Evolutionary conservation across 2,797 vertebrate genomes (phyloP).

Genomic region (Novumbra hubbsi): DNA sequence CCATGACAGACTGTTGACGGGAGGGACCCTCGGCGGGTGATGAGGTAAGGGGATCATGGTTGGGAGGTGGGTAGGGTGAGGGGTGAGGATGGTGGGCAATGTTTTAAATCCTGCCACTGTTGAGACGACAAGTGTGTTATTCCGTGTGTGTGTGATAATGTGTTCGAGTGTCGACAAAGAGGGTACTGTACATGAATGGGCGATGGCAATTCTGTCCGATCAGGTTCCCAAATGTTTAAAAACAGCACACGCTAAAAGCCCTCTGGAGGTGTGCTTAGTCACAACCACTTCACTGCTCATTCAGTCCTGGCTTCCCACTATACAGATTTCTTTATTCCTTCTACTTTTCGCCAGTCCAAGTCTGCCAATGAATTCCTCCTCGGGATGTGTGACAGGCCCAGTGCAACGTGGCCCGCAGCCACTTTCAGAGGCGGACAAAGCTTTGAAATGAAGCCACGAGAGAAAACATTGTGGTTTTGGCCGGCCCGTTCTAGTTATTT

Average conservation of each 20-base stretch:
- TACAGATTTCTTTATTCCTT: slow-evolving; percentile 12
- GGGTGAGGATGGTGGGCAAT: background rate
- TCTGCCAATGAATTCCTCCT: slow-evolving; percentile 35
- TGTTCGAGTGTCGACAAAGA: background rate
- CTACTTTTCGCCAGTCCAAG: slow-evolving; percentile 6
- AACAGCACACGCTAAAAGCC: background rate
- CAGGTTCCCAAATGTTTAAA: background rate
- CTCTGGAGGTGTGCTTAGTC: background rate
- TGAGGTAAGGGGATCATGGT: slow-evolving; percentile 10
- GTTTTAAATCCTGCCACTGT: slow-evolving; percentile 44
- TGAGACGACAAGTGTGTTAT: slow-evolving; percentile 24
- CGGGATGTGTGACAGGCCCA: slow-evolving; percentile 40
- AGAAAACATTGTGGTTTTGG: slow-evolving; percentile 65
- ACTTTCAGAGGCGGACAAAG: slow-evolving; percentile 23
- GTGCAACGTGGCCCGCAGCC: slow-evolving; percentile 48
- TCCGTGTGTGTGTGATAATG: slow-evolving; percentile 7
- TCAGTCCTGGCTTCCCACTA: background rate
- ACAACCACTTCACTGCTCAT: background rate
- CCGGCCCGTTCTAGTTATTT: slow-evolving; percentile 66
- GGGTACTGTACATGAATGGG: slow-evolving; percentile 3
- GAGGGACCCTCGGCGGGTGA: slow-evolving; percentile 41
- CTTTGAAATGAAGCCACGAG: slow-evolving; percentile 59
- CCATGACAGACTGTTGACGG: slow-evolving; percentile 55
- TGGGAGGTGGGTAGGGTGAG: background rate
- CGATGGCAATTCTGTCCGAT: background rate